A percentile compares a stretch with the other conserved stretches of the same genome.
These are phyloP conservation scores for Callionymus lyra DNA, from an alignment of 2,113 vertebrate genomes.

Conservation along the genomic window DNA sequence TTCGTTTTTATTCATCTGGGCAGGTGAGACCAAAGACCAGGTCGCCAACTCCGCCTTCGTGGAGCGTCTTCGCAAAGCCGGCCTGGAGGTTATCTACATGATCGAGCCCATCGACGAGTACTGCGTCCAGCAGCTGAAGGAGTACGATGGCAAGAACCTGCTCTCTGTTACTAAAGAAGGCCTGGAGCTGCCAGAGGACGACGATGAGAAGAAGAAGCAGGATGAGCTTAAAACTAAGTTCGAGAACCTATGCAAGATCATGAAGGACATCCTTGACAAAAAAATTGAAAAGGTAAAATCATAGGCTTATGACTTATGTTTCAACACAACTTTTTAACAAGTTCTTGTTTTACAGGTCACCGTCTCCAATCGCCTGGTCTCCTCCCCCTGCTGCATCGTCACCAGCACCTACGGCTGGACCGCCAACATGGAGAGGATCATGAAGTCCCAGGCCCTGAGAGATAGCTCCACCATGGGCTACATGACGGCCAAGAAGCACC, in stretches of 20 bases:
- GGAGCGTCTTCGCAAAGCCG: constrained; percentile 71
- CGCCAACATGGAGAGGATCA: constrained; percentile 78
- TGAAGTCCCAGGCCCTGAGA: constrained; percentile 74
- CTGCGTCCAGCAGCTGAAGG: constrained; percentile 75
- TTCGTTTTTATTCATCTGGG: background rate
- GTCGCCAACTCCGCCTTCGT: constrained; percentile 77
- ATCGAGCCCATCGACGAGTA: constrained; percentile 77
- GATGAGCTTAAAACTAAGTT: constrained; percentile 69
- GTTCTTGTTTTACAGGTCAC: constrained; percentile 46
- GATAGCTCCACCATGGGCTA: constrained; percentile 77
- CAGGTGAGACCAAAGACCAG: constrained; percentile 75
- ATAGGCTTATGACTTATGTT: no score
- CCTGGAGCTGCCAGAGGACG: constrained; percentile 73
- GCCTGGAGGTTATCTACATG: constrained; percentile 76
- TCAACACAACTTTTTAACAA: background rate
- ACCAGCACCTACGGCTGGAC: constrained; percentile 78
- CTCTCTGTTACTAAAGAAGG: constrained; percentile 75
- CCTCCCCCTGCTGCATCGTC: constrained; percentile 74
- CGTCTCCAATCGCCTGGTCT: constrained; percentile 70
- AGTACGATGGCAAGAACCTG: constrained; percentile 72
- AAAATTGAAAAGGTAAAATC: constrained; percentile 73
- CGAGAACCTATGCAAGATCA: constrained; percentile 75
- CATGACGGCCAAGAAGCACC: constrained; percentile 76
- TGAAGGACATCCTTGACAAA: constrained; percentile 77
- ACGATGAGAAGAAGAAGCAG: constrained; percentile 69